Base-by-base conservation (phyloP, 2,797 vertebrate genomes). In the Melanotaenia parkinsoni region DNA sequence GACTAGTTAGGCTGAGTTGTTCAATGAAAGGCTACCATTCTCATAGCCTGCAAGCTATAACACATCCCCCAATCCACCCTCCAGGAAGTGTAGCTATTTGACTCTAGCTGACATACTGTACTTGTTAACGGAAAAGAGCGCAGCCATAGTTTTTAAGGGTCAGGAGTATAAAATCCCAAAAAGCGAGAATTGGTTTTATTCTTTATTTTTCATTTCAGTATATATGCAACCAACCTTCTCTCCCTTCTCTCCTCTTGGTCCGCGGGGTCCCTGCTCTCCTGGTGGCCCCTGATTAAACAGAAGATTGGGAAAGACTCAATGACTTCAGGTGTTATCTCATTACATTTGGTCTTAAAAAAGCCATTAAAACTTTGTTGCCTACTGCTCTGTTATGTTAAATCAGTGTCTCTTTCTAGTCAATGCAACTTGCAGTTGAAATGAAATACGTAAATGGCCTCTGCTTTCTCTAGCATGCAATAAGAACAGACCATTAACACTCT, bases 201-300 rank as follows among this genome's bases (percentile, higher is more conserved):
- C 2, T 5, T 3, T 45, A 2, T 20, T 45, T 45, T 8, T 51
- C 24, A 24, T 37, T 20, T 76, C 51, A 35, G 66, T 1, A 3
- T 1, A 22, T 50, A 28, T 77, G 1, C 64, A 68, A 78, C 95
- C 93, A 78, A 98, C 97, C 93, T 93, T 97, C 85, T 97, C 97
- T 70, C 97, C 97, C 84, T 97, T 98, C 0, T 95, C 94, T 54
- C 97, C 97, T 85, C 94, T 96, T 13, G 96, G 71, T 71, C 97
- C 97, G 66, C 96, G 95, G 72, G 79, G 57, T 92, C 97, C 97
- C 88, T 98, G 97, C 89, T 97, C 97, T 82, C 97, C 97, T 81
- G 95, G 88, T 58, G 97, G 97, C 80, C 97, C 97, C 97, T 98
- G 83, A 40, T 58, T 53, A 70, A 84, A 65, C 7, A 22, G 16